A percentile compares a stretch with the other conserved stretches of the same genome.
phyloP scores from a whole-genome alignment of 2,797 vertebrate species.

The Petrocephalus schoutedeni region DNA sequence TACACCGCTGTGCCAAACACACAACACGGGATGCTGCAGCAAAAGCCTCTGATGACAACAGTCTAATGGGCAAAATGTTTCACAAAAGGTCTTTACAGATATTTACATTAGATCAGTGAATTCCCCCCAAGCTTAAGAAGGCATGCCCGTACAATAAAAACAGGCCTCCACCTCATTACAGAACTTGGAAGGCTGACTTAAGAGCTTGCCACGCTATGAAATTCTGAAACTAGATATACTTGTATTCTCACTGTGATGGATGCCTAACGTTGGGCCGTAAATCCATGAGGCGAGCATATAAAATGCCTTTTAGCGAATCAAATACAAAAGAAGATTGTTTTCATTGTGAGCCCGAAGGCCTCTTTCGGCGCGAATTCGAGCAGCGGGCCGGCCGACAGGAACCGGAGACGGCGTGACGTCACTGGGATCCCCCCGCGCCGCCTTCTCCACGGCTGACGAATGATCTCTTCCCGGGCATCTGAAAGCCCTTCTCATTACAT shows the following conservation, averaged over 20 bases:
- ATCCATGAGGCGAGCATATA: constrained; percentile 50
- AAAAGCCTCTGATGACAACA: background rate
- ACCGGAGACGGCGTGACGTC: constrained; percentile 43
- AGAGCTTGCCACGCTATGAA: constrained; percentile 45
- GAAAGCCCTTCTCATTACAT: constrained; percentile 50
- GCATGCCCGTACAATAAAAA: constrained; percentile 46
- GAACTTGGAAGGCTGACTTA: constrained; percentile 57
- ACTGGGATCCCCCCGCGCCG: constrained; percentile 43
- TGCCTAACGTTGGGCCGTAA: constrained; percentile 46
- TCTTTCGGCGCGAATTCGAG: constrained; percentile 23
- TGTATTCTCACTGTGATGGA: constrained; percentile 50
- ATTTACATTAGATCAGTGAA: constrained; percentile 35
- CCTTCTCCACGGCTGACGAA: constrained; percentile 48
- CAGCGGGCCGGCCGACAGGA: constrained; percentile 41
- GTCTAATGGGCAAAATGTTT: background rate
- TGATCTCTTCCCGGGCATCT: constrained; percentile 51
- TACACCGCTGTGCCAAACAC: background rate
- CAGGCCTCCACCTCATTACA: constrained; percentile 45
- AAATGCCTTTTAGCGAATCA: constrained; percentile 59
- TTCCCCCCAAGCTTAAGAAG: constrained; percentile 40
- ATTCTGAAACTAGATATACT: constrained; percentile 55
- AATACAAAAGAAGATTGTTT: constrained; percentile 54
- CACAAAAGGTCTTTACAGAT: background rate
- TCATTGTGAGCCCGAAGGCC: constrained; percentile 44
- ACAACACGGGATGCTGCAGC: background rate